A percentile compares a stretch with the other conserved stretches of the same genome.
Evolutionary conservation across 92 coral and sea anemone species (phyloP).

Genomic region (Porites cylindrica): DNA sequence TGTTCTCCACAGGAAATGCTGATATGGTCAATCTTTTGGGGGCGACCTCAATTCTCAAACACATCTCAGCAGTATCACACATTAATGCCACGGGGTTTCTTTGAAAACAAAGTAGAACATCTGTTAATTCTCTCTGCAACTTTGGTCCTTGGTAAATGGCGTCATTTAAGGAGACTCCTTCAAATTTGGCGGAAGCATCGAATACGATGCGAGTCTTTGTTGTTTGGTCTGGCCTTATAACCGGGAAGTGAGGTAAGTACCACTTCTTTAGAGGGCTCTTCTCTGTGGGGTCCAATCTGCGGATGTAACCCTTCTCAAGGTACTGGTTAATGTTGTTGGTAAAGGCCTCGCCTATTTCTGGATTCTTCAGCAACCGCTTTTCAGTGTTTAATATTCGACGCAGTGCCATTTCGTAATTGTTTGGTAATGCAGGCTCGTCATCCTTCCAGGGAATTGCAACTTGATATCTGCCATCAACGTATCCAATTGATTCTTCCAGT

Average conservation of each 20-base stretch:
- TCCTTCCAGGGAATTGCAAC: slow-evolving; percentile 65
- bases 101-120: slow-evolving; percentile 39
- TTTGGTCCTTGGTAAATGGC: too few relatives aligned
- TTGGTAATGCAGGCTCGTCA: too few relatives aligned
- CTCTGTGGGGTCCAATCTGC: too few relatives aligned
- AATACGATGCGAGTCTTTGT: slow-evolving; percentile 76
- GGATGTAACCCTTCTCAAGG: background rate
- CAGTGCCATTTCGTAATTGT: too few relatives aligned
- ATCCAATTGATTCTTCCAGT: slow-evolving; percentile 48
- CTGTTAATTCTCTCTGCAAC: too few relatives aligned
- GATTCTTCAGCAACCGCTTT: slow-evolving; percentile 51
- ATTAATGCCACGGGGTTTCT: slow-evolving; percentile 62
- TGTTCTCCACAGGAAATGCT: slow-evolving; percentile 65
- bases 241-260: slow-evolving; percentile 56
- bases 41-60: slow-evolving; percentile 61
- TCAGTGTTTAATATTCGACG: too few relatives aligned
- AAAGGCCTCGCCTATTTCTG: slow-evolving; percentile 52
- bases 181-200: slow-evolving; percentile 73
- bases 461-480: slow-evolving; percentile 51
- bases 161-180: slow-evolving; percentile 16
- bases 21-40: slow-evolving; percentile 59
- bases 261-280: too few relatives aligned
- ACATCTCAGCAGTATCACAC: slow-evolving; percentile 82
- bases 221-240: slow-evolving; percentile 57
- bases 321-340: slow-evolving; percentile 47